These are phyloP conservation scores for Carassius gibelio DNA, from an alignment of 2,113 vertebrate species.

Conservation along the genomic window DNA sequence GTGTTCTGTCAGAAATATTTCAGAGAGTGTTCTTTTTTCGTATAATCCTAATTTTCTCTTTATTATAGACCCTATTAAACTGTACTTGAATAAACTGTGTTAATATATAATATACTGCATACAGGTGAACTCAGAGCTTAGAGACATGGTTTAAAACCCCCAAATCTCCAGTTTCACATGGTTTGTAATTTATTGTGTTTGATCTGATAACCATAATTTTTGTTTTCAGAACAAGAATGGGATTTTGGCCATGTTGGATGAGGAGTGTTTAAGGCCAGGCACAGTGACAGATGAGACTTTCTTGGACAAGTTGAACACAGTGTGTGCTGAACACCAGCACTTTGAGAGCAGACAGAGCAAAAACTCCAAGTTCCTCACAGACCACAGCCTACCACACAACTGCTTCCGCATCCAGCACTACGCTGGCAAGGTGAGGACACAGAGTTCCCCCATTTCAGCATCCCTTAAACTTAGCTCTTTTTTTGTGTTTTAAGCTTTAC, in stretches of 20 bases:
- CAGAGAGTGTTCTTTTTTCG: too few species aligned
- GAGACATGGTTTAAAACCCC: not conserved
- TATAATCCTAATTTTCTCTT: too few species aligned
- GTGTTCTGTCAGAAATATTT: too few species aligned
- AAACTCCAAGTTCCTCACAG: slow-evolving; percentile 90
- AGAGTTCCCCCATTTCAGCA: not conserved
- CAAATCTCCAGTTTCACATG: not conserved
- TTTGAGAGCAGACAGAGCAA: slow-evolving; percentile 97
- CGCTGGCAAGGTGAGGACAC: slow-evolving; percentile 86
- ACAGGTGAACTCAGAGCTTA: not conserved
- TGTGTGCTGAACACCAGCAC: slow-evolving; percentile 94
- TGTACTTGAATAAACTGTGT: too few species aligned
- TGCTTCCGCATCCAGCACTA: slow-evolving; percentile 99
- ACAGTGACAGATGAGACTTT: slow-evolving; percentile 95
- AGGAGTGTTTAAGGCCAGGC: slow-evolving; percentile 93
- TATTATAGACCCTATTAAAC: too few species aligned
- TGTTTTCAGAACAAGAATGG: slow-evolving; percentile 82
- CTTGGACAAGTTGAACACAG: slow-evolving; percentile 93
- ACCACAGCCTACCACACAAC: slow-evolving; percentile 92
- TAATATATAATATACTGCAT: not conserved
- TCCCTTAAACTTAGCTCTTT: not conserved
- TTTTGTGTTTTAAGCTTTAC: not conserved
- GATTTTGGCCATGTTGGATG: slow-evolving; percentile 97
- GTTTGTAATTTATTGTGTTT: not conserved
- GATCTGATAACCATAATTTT: not conserved